A percentile compares a stretch with the other conserved stretches of the same genome.
Evolutionary conservation across 1,140 invertebrate genomes (phyloP).

Genomic region (Phenacoccus solenopsis): DNA sequence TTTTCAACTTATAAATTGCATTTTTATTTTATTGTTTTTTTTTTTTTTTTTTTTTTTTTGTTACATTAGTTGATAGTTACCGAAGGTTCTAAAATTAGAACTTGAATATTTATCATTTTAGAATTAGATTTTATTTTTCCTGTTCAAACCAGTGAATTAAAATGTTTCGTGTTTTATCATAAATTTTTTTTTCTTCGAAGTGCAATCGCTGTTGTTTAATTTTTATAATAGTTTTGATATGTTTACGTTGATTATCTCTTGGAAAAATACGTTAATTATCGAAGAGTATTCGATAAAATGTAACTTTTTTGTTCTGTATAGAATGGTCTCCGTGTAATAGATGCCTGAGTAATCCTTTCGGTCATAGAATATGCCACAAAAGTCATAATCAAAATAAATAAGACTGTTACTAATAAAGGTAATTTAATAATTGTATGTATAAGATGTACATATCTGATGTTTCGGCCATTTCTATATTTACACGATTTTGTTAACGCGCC

Average conservation of each 20-base stretch:
- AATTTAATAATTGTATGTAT: not conserved
- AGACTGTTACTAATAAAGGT: slow-evolving; percentile 11
- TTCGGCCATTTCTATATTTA: not conserved
- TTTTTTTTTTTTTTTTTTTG: slow-evolving; percentile 7
- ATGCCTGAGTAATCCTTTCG: not conserved
- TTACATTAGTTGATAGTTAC: slow-evolving; percentile 16
- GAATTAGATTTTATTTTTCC: not conserved
- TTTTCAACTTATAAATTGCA: not conserved
- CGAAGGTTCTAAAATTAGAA: not conserved
- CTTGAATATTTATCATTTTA: slow-evolving; percentile 6
- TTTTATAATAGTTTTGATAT: not conserved
- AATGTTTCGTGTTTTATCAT: slow-evolving; percentile 4
- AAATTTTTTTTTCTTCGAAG: not conserved
- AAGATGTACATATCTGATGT: slow-evolving; percentile 5
- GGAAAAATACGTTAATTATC: too few relatives aligned
- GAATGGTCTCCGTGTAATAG: not conserved
- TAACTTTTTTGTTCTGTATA: not conserved
- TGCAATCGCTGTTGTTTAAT: slow-evolving; percentile 11
- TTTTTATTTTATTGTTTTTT: slow-evolving; percentile 3
- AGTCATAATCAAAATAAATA: slow-evolving; percentile 9
- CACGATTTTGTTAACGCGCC: not conserved
- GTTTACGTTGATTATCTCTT: not conserved
- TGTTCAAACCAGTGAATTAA: not conserved
- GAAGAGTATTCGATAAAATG: too few relatives aligned
- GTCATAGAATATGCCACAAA: not conserved